phyloP scores from a whole-genome alignment of 2,113 vertebrate species.

The Mystacornis crossleyi region DNA sequence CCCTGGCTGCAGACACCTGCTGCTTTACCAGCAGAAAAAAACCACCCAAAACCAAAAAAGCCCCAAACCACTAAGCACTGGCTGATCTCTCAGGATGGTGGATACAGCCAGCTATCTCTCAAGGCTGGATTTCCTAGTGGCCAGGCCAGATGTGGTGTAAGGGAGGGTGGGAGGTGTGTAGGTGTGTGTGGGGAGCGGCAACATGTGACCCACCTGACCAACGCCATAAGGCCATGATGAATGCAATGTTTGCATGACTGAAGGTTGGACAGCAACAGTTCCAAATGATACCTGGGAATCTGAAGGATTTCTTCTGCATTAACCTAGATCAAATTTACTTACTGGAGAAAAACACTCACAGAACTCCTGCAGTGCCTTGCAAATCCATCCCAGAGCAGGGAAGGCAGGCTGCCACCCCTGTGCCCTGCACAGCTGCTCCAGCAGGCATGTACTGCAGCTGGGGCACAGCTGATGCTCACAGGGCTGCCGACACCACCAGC shows the following conservation, averaged over 20 bases:
- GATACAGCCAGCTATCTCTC: not conserved
- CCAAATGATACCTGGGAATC: accelerated
- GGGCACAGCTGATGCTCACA: not conserved
- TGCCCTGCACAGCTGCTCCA: accelerated
- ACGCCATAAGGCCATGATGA: accelerated
- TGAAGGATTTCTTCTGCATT: not conserved
- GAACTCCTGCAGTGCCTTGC: not conserved
- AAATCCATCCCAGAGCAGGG: accelerated
- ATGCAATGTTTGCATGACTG: accelerated
- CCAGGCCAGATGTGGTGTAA: accelerated
- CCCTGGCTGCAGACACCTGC: accelerated
- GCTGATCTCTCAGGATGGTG: not conserved
- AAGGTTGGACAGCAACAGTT: not conserved
- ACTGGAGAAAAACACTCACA: accelerated
- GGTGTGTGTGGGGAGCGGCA: no score
- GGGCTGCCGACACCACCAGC: not conserved
- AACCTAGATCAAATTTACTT: not conserved
- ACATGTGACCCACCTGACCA: not conserved
- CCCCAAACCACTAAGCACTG: not conserved
- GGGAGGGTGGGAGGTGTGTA: accelerated
- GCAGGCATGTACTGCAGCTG: not conserved
- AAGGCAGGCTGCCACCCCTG: not conserved
- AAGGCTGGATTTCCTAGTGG: accelerated
- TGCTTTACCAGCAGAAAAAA: not conserved
- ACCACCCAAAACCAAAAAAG: accelerated